A percentile compares a stretch with the other conserved stretches of the same genome.
These are phyloP conservation scores for Venustaconcha ellipsiformis DNA, from an alignment of 1,140 invertebrate species.

Conservation along the genomic window DNA sequence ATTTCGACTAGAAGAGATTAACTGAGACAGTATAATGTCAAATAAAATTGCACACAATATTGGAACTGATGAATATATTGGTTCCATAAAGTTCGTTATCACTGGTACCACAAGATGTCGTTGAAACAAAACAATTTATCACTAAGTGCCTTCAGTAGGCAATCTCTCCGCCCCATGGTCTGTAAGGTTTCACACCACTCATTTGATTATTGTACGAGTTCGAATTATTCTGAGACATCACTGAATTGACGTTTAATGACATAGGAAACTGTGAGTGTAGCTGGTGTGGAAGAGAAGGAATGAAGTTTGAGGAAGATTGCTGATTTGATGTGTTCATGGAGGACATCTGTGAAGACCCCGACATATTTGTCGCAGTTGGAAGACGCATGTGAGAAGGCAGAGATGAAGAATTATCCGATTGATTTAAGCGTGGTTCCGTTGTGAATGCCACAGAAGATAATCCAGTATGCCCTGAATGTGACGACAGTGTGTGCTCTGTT, in stretches of 20 bases:
- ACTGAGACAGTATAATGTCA: too few species aligned
- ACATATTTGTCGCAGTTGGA: constrained; percentile 20
- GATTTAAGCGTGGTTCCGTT: constrained; percentile 39
- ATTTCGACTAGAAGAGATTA: too few species aligned
- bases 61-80: too few species aligned
- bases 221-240: constrained; percentile 58
- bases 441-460: constrained; percentile 17
- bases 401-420: constrained; percentile 33
- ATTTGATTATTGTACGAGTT: constrained; percentile 42
- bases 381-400: constrained; percentile 39
- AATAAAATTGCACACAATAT: too few species aligned
- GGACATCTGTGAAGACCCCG: constrained; percentile 37
- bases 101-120: too few species aligned
- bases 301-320: constrained; percentile 23
- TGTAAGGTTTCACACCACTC: constrained; percentile 81
- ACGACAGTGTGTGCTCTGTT: constrained; percentile 43
- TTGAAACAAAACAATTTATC: too few species aligned
- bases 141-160: constrained; percentile 76
- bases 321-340: constrained; percentile 40
- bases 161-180: constrained; percentile 95
- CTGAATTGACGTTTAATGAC: constrained; percentile 54
- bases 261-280: constrained; percentile 69
- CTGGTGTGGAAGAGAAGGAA: constrained; percentile 52
- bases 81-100: too few species aligned
- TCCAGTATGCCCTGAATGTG: not conserved